phyloP scores from a whole-genome alignment of 2,113 vertebrate species.

The Halcyon senegalensis region DNA sequence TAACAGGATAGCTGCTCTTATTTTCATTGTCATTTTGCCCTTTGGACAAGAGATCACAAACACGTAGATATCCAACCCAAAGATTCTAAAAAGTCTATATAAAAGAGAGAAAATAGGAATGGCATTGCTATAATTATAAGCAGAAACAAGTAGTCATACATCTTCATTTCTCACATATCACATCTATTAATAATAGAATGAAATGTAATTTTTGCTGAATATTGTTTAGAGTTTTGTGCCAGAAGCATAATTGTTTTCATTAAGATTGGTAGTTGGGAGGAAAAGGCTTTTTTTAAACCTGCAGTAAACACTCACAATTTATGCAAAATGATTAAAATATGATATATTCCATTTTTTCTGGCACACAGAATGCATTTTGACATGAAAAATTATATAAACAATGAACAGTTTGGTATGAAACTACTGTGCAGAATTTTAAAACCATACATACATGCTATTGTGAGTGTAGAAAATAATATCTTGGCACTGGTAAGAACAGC shows the following conservation, averaged over 20 bases:
- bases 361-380: slow-evolving; percentile 12
- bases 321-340: slow-evolving; percentile 33
- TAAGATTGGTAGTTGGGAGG: not conserved
- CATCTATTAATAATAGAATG: slow-evolving; percentile 62
- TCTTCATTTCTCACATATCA: slow-evolving; percentile 70
- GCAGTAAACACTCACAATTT: not conserved
- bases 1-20: slow-evolving; percentile 45
- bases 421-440: slow-evolving; percentile 17
- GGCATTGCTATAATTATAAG: slow-evolving; percentile 58
- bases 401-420: slow-evolving; percentile 24
- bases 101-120: slow-evolving; percentile 35
- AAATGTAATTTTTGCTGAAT: slow-evolving; percentile 63
- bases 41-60: slow-evolving; percentile 60
- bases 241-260: slow-evolving; percentile 52
- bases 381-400: slow-evolving; percentile 26
- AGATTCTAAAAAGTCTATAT: slow-evolving; percentile 19
- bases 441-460: not conserved
- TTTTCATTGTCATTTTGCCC: slow-evolving; percentile 57
- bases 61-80: not conserved
- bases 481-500: slow-evolving; percentile 18
- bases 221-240: slow-evolving; percentile 23
- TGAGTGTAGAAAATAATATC: slow-evolving; percentile 23
- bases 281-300: slow-evolving; percentile 1
- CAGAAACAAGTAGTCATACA: slow-evolving; percentile 64
- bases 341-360: not conserved